These are phyloP conservation scores for Lymantria monacha DNA, from an alignment of 2,888 invertebrate species.

Conservation along the genomic window DNA sequence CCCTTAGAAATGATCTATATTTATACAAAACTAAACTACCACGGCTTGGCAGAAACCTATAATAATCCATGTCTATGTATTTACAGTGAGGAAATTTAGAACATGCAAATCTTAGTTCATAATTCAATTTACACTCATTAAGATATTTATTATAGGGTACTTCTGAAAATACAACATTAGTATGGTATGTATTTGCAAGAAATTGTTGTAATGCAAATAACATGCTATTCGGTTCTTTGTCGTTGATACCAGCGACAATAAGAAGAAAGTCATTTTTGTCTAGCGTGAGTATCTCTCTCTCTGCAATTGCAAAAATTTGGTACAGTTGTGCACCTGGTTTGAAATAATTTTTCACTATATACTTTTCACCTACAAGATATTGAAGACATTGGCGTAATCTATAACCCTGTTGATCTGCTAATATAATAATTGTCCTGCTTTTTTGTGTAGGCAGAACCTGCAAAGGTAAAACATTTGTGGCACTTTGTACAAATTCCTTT, in stretches of 20 bases:
- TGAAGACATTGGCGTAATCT: not conserved
- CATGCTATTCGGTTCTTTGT: too few species aligned
- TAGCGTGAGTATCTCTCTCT: not conserved
- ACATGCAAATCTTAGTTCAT: slow-evolving; percentile 1
- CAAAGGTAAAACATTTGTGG: not conserved
- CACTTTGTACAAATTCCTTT: not conserved
- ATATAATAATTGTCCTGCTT: not conserved
- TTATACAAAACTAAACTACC: not conserved
- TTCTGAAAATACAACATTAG: not conserved
- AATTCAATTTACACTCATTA: not conserved
- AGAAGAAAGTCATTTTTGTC: not conserved
- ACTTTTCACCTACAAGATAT: not conserved
- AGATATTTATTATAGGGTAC: not conserved
- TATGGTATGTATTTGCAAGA: not conserved
- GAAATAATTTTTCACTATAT: not conserved
- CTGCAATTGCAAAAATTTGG: not conserved
- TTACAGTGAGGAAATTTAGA: not conserved
- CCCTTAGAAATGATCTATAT: not conserved
- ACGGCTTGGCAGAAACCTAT: not conserved
- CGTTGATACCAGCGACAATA: not conserved
- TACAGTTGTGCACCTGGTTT: not conserved
- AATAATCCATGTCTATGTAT: not conserved
- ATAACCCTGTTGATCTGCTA: not conserved
- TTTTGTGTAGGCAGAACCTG: not conserved
- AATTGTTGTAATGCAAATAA: too few species aligned